Base-by-base conservation (phyloP, 1,140 invertebrate genomes). In the Calycopis cecrops region DNA sequence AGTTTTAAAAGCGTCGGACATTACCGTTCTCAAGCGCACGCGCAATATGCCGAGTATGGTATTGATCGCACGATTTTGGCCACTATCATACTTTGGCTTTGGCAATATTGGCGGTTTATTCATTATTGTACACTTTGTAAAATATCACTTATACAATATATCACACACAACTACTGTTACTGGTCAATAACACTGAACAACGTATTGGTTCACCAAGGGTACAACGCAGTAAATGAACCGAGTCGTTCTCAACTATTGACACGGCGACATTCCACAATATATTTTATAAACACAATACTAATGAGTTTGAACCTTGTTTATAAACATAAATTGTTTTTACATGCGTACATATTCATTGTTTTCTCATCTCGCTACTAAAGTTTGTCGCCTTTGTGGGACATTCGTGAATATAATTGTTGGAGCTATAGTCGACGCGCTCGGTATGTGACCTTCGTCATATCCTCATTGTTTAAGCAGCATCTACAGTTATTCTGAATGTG, bases 11-110 rank as follows among this genome's bases (percentile, higher is more conserved):
- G 14, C n/a, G 9, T 38, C 21, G 21, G n/a, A 2, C 14, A 9
- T 53, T 48, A 56, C 54, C 52, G 8, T 54, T 16, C 44, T 14
- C n/a, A 56, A 10, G 11, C 34, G 16, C 18, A 48, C n/a, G 12
- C 17, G 37, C 9, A 34, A 18, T 28, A 56, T 33, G 8, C 18
- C 47, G 12, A 56, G 9, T 3, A 42, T 42, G 7, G 52, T 38
- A 53, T 33, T 18, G 9, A 47, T 44, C 18, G 52, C 37, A 17
- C 21, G 14, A 14, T 12, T 44, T 33, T 42, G 18, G 16, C 38
- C 28, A 11, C 38, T n/a, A 42, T 44, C 14, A 11, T 44, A 44
- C 12, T 47, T 53, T 11, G 52, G 52, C 34, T 44, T 53, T 14
- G 52, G 51, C 38, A 18, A 42, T 16, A 53, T 11, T 34, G 52